phyloP scores from a whole-genome alignment of 2,888 invertebrate species.

The Synergus umbraculus region DNA sequence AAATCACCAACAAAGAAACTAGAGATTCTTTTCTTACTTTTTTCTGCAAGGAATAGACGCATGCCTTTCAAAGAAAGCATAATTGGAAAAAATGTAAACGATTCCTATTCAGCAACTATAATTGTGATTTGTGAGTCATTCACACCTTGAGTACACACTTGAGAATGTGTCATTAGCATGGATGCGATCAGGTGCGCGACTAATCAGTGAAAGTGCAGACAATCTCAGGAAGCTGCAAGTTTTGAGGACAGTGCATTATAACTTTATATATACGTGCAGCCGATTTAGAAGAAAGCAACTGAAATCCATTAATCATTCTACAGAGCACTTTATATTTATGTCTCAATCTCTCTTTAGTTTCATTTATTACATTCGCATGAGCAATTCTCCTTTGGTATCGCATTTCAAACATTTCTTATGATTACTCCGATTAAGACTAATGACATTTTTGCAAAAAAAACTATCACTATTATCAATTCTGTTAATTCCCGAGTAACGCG shows the following conservation, averaged over 20 bases:
- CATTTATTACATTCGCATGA: not conserved
- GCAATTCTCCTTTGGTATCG: not conserved
- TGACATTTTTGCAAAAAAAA: not conserved
- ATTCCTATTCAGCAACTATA: not conserved
- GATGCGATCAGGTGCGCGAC: constrained; percentile 57
- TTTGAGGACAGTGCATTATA: constrained; percentile 21
- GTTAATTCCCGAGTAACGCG: too few species aligned
- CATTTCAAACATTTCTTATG: not conserved
- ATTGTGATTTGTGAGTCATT: not conserved
- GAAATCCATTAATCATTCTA: constrained; percentile 5
- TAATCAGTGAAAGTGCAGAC: constrained; percentile 65
- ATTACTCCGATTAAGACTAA: not conserved
- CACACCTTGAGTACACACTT: not conserved
- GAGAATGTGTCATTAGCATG: constrained; percentile 46
- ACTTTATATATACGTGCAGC: constrained; percentile 23
- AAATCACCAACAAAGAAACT: not conserved
- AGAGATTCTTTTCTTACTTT: not conserved
- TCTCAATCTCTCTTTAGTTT: constrained; percentile 1
- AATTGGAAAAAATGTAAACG: not conserved
- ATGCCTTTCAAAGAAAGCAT: not conserved
- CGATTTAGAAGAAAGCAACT: constrained; percentile 10
- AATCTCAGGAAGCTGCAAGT: constrained; percentile 40
- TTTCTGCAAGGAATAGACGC: not conserved
- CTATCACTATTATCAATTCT: not conserved
- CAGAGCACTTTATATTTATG: constrained; percentile 2